phyloP scores from a whole-genome alignment of 53 echinoderm and acorn worm species.

The Holothuria scabra region DNA sequence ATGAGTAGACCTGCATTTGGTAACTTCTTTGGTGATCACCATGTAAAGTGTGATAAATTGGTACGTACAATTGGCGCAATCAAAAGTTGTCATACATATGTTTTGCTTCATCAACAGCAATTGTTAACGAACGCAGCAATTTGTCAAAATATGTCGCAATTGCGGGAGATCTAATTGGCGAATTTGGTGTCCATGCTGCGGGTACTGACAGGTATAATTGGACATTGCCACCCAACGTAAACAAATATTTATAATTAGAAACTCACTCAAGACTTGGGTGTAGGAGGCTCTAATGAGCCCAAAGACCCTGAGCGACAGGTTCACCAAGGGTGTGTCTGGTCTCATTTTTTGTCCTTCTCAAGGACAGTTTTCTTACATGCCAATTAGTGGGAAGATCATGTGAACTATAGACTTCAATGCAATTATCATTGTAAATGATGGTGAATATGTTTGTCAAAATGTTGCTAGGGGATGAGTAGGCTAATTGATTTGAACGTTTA shows the following conservation, averaged over 20 bases:
- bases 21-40: background rate
- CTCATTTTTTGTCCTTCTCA: background rate
- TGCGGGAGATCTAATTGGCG: slow-evolving; percentile 29
- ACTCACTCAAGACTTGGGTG: slow-evolving; percentile 1
- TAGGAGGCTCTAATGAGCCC: slow-evolving; percentile 25
- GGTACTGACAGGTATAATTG: background rate
- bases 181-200: slow-evolving; percentile 30
- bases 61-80: background rate
- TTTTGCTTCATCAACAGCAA: slow-evolving; percentile 16
- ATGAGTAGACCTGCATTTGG: too few species aligned
- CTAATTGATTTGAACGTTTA: slow-evolving; percentile 33
- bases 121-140: slow-evolving; percentile 41
- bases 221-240: slow-evolving; percentile 7
- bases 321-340: slow-evolving; percentile 25
- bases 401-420: too few species aligned
- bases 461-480: background rate
- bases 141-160: slow-evolving; percentile 19
- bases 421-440: too few species aligned
- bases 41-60: background rate
- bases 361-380: slow-evolving; percentile 21
- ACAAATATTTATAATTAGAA: slow-evolving; percentile 40
- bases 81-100: slow-evolving; percentile 22
- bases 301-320: slow-evolving; percentile 34
- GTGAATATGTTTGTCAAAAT: too few species aligned
- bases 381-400: slow-evolving; percentile 2